Conservation (phyloP, 53 echinoderm and acorn worm genomes). For the Antedon mediterranea region DNA sequence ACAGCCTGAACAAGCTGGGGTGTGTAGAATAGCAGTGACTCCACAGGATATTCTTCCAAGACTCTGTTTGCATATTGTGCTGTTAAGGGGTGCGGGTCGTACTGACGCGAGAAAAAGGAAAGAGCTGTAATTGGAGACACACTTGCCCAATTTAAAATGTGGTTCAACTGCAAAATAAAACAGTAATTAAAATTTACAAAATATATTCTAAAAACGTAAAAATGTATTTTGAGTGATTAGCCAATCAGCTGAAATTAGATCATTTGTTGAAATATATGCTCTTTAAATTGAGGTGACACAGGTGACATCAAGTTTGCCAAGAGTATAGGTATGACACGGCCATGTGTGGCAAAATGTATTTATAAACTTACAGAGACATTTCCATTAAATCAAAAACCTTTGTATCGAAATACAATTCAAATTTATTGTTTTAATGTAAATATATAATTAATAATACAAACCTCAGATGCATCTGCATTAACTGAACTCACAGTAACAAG, state of each 20-base stretch:
- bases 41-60: conserved; percentile 63
- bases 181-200: too few species aligned
- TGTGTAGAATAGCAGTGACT: conserved; percentile 70
- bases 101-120: conserved; percentile 67
- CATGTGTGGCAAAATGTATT: too few species aligned
- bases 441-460: conserved; percentile 10
- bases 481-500: conserved; percentile 84
- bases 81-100: conserved; percentile 60
- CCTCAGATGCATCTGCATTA: conserved; percentile 89
- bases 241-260: too few species aligned
- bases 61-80: conserved; percentile 92
- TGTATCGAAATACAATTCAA: too few species aligned
- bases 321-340: too few species aligned
- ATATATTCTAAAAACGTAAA: too few species aligned
- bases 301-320: too few species aligned
- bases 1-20: conserved; percentile 97
- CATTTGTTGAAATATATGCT: too few species aligned
- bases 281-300: too few species aligned
- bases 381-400: too few species aligned
- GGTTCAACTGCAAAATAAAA: conserved; percentile 69
- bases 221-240: too few species aligned
- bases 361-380: too few species aligned
- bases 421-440: conserved; percentile 48
- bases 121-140: conserved; percentile 80
- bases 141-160: conserved; percentile 75